Conservation (phyloP, 2,888 invertebrate genomes). For the Lasioglossum malachurum region DNA sequence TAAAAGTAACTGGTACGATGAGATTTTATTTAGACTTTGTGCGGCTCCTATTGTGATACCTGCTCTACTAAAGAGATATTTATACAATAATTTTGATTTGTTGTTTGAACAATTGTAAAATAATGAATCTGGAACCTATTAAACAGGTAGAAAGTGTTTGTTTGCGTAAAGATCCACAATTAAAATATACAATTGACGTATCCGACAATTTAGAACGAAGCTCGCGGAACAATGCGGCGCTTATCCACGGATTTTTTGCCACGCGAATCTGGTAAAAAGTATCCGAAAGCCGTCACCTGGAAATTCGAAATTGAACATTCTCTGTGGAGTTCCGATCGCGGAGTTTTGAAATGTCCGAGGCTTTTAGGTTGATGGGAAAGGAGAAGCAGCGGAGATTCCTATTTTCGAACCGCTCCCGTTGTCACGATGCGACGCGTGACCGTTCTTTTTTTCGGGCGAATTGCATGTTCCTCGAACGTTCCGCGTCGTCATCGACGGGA, state of each 20-base stretch:
- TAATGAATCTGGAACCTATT: too few relatives aligned
- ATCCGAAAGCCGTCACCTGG: neutral
- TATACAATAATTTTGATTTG: too few relatives aligned
- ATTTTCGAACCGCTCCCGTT: neutral
- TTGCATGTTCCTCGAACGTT: conserved; percentile 34
- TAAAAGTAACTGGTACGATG: too few relatives aligned
- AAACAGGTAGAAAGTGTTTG: too few relatives aligned
- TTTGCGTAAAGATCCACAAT: too few relatives aligned
- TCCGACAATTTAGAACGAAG: neutral
- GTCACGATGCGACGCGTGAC: neutral
- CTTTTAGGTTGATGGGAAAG: neutral
- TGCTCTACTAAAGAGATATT: too few relatives aligned
- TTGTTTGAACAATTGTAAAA: too few relatives aligned
- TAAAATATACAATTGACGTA: neutral
- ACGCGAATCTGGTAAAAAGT: neutral
- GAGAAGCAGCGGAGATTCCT: neutral
- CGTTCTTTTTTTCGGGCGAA: neutral
- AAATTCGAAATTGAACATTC: too few relatives aligned
- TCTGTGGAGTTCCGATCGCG: neutral
- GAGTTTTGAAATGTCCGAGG: neutral
- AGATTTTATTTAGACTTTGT: too few relatives aligned
- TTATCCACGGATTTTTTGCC: neutral
- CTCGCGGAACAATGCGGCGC: neutral
- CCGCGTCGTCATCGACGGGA: conserved; percentile 35
- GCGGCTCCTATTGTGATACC: too few relatives aligned